phyloP scores from a whole-genome alignment of 1,140 invertebrate species.

The Sminthurides bifidus region DNA sequence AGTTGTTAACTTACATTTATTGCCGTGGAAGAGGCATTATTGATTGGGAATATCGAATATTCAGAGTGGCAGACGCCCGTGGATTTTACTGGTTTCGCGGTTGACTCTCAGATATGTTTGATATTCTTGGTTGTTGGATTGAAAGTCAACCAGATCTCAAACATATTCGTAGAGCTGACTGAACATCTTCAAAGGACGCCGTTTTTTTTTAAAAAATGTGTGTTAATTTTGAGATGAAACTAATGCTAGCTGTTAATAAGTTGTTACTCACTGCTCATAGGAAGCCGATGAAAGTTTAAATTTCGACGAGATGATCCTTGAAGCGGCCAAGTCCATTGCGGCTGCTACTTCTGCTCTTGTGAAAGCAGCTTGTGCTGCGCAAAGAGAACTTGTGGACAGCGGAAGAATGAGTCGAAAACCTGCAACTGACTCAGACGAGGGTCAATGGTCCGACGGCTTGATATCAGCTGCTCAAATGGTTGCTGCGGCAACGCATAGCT shows the following conservation, averaged over 20 bases:
- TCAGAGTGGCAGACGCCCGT: not conserved
- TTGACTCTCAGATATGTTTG: slow-evolving; percentile 85
- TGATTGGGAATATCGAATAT: not conserved
- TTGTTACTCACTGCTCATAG: slow-evolving; percentile 40
- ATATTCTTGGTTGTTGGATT: slow-evolving; percentile 97
- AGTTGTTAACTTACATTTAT: slow-evolving; percentile 13
- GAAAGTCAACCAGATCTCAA: slow-evolving; percentile 92
- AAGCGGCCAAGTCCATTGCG: slow-evolving; percentile 95
- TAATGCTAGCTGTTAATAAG: no score
- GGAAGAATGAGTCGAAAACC: slow-evolving; percentile 65
- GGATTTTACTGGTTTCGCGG: not conserved
- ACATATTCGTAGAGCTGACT: slow-evolving; percentile 64
- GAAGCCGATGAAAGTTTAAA: slow-evolving; percentile 86
- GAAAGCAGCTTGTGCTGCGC: slow-evolving; percentile 88
- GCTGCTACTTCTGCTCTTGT: slow-evolving; percentile 91
- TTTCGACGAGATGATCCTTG: slow-evolving; percentile 98
- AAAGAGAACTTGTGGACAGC: slow-evolving; percentile 80
- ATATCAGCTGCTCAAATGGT: slow-evolving; percentile 80
- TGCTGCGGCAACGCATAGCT: slow-evolving; percentile 88
- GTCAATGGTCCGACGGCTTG: slow-evolving; percentile 96
- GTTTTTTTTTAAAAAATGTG: no score
- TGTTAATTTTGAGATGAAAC: no score
- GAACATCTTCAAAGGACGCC: not conserved
- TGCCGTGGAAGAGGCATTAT: not conserved
- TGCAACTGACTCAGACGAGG: slow-evolving; percentile 77